Conservation (phyloP, 2,113 vertebrate species). For the Chaetura pelagica region DNA sequence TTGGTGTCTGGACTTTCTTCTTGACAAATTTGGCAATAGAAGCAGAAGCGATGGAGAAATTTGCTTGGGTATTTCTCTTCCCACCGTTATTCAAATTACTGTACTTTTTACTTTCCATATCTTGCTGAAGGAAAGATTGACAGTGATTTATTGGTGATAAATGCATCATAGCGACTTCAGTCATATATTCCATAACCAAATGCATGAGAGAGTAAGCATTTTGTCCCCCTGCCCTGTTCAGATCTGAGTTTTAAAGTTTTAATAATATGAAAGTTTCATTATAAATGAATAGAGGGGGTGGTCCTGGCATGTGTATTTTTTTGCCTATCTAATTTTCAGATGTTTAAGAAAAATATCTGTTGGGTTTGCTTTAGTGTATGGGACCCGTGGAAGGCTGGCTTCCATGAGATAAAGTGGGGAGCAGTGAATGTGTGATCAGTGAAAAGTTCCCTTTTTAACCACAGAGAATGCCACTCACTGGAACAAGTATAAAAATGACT, state of each 20-base stretch:
- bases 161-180: slow-evolving; percentile 40
- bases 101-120: slow-evolving; percentile 71
- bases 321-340: neutral
- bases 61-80: slow-evolving; percentile 62
- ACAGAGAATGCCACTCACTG: neutral
- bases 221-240: neutral
- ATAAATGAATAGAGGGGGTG: neutral
- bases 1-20: slow-evolving; percentile 56
- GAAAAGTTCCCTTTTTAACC: slow-evolving; percentile 28
- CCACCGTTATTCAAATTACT: slow-evolving; percentile 73
- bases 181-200: slow-evolving; percentile 75
- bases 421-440: neutral
- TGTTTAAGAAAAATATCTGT: neutral
- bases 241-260: neutral
- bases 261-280: neutral
- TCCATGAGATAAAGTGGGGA: neutral
- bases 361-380: neutral
- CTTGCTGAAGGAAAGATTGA: slow-evolving; percentile 73
- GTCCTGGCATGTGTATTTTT: neutral
- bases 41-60: slow-evolving; percentile 59
- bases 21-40: slow-evolving; percentile 34
- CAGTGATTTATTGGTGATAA: slow-evolving; percentile 61
- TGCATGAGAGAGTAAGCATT: slow-evolving; percentile 22
- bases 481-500: neutral
- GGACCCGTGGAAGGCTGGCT: neutral